Conservation (phyloP, 2,113 vertebrate species). For the Triplophysa rosa region DNA sequence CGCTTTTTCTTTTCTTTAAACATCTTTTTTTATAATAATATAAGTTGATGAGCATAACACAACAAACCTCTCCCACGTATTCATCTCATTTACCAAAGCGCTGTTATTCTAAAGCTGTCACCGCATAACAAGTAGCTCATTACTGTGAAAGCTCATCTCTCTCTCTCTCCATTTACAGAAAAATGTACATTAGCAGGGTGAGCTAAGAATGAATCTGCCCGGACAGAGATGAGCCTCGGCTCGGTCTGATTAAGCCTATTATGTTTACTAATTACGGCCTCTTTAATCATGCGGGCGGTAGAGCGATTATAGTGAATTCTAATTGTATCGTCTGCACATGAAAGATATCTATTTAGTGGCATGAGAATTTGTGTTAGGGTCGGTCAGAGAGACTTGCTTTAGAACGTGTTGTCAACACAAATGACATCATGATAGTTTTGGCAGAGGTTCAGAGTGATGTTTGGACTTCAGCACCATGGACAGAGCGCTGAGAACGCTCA, state of each 20-base stretch:
- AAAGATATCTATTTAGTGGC: conserved; percentile 46
- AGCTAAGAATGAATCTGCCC: conserved; percentile 77
- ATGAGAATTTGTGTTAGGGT: conserved; percentile 46
- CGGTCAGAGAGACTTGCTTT: not conserved
- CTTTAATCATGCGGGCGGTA: conserved; percentile 78
- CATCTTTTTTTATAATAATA: too few species aligned
- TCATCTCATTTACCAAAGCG: conserved; percentile 55
- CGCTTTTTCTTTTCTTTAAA: too few species aligned
- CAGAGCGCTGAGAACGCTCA: conserved; percentile 45
- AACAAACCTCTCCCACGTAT: conserved; percentile 26
- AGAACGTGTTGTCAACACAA: conserved; percentile 17
- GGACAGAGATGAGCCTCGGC: conserved; percentile 73
- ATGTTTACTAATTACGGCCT: conserved; percentile 83
- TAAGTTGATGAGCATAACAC: not conserved
- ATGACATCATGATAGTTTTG: conserved; percentile 2
- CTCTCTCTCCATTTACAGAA: conserved; percentile 82
- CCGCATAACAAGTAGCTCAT: conserved; percentile 80
- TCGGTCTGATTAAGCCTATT: conserved; percentile 77
- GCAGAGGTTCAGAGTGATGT: not conserved
- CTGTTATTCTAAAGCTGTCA: conserved; percentile 71
- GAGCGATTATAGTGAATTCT: conserved; percentile 65
- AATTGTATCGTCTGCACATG: conserved; percentile 57
- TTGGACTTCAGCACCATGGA: conserved; percentile 67
- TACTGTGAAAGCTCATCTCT: conserved; percentile 84
- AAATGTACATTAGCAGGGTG: conserved; percentile 75